phyloP scores from a whole-genome alignment of 2,113 vertebrate genomes.

The Pollachius pollachius region DNA sequence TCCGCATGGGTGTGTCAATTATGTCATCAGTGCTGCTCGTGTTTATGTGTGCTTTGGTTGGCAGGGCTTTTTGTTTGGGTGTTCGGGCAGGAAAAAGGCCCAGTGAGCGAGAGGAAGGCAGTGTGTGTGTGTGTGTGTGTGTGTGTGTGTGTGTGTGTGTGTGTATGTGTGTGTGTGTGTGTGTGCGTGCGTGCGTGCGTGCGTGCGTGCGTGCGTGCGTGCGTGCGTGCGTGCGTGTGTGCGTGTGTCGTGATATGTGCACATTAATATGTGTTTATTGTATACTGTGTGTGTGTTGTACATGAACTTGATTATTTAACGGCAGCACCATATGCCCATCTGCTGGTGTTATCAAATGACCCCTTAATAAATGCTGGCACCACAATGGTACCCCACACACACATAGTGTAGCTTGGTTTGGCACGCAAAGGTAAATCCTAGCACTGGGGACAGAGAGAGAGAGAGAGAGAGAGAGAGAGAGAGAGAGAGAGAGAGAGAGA shows the following conservation, averaged over 20 bases:
- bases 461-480: neutral
- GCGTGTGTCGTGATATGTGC: neutral
- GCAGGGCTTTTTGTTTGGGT: neutral
- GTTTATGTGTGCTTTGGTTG: neutral
- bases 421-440: neutral
- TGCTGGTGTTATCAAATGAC: neutral
- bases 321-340: neutral
- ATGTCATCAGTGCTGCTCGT: neutral
- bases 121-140: neutral
- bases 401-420: constrained; percentile 1
- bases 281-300: constrained; percentile 1
- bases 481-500: neutral
- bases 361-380: neutral
- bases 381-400: neutral
- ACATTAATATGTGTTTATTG: too few relatives aligned
- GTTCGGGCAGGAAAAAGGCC: neutral
- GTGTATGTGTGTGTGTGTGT: too few relatives aligned
- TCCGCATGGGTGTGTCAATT: too few relatives aligned
- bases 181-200: neutral
- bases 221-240: constrained; percentile 1
- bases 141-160: constrained; percentile 3
- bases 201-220: constrained; percentile 5
- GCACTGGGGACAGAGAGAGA: neutral
- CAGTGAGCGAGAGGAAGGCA: neutral
- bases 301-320: neutral